Percentiles rank a stretch among this genome's conserved stretches.
These are phyloP conservation scores for Agapostemon virescens DNA, from an alignment of 2,888 invertebrate genomes.

Conservation along the genomic window DNA sequence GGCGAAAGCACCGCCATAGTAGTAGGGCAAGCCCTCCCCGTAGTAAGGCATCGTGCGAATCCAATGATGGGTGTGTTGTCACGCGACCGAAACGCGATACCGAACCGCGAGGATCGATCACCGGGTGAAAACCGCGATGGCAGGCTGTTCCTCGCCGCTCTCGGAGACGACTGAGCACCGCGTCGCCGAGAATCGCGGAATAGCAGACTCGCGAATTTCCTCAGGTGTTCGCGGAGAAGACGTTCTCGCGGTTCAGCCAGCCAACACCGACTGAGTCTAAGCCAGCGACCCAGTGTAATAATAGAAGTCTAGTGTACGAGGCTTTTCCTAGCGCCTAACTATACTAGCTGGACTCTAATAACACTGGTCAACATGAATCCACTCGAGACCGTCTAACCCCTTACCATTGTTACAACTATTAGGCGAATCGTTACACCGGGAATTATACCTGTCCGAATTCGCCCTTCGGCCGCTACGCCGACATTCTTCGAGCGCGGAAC, in stretches of 20 bases:
- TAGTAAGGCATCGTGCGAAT: conserved; percentile 76
- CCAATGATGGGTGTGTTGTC: conserved; percentile 1
- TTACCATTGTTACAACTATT: background rate
- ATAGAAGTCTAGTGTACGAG: conserved; percentile 79
- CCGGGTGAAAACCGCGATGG: background rate
- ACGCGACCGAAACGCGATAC: background rate
- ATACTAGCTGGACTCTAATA: conserved; percentile 74
- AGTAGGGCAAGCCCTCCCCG: conserved; percentile 76
- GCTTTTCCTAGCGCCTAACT: conserved; percentile 76
- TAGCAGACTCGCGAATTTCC: conserved; percentile 47
- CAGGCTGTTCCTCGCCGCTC: conserved; percentile 31
- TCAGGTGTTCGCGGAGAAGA: conserved; percentile 74
- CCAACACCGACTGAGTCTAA: conserved; percentile 80
- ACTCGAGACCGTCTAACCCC: background rate
- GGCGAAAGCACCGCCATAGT: conserved; percentile 75
- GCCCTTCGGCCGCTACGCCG: too few relatives aligned
- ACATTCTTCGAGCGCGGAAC: too few relatives aligned
- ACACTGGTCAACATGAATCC: conserved; percentile 62
- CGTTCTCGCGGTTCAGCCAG: conserved; percentile 80
- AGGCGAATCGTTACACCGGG: background rate
- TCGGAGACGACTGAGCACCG: conserved; percentile 42
- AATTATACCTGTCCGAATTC: background rate
- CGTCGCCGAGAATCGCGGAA: conserved; percentile 35
- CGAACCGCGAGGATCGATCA: background rate
- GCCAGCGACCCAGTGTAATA: conserved; percentile 79